phyloP scores from a whole-genome alignment of 2,888 invertebrate genomes.

The Patella depressa region DNA sequence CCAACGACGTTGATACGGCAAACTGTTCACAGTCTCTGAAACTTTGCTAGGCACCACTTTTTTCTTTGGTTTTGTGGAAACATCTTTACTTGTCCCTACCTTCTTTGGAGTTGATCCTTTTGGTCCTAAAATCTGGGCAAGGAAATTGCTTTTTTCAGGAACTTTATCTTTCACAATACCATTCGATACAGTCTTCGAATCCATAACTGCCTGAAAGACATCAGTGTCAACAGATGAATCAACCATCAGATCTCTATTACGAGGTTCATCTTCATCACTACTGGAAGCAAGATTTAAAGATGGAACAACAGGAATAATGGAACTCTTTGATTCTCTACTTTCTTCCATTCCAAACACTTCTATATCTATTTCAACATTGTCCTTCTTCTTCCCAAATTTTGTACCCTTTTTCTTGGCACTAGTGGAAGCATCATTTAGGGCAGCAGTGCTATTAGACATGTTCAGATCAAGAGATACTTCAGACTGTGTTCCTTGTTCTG shows the following conservation, averaged over 20 bases:
- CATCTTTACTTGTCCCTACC: neutral
- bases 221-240: slow-evolving; percentile 23
- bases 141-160: neutral
- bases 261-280: slow-evolving; percentile 34
- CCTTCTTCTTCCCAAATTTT: slow-evolving; percentile 31
- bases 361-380: slow-evolving; percentile 51
- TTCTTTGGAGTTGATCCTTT: slow-evolving; percentile 8
- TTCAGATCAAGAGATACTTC: neutral
- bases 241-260: neutral
- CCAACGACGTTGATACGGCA: slow-evolving; percentile 56
- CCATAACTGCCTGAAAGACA: slow-evolving; percentile 17
- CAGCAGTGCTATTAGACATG: neutral
- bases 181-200: slow-evolving; percentile 21
- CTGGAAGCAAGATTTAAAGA: slow-evolving; percentile 48
- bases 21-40: slow-evolving; percentile 43
- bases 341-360: slow-evolving; percentile 59
- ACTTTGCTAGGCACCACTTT: slow-evolving; percentile 41
- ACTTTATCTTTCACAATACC: slow-evolving; percentile 26
- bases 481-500: neutral
- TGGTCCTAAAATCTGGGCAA: slow-evolving; percentile 1
- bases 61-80: slow-evolving; percentile 10
- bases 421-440: neutral
- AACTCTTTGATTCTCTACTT: slow-evolving; percentile 40
- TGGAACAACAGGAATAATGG: slow-evolving; percentile 46
- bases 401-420: slow-evolving; percentile 3